phyloP scores from a whole-genome alignment of 2,797 vertebrate genomes.

The Sitta carolinensis region DNA sequence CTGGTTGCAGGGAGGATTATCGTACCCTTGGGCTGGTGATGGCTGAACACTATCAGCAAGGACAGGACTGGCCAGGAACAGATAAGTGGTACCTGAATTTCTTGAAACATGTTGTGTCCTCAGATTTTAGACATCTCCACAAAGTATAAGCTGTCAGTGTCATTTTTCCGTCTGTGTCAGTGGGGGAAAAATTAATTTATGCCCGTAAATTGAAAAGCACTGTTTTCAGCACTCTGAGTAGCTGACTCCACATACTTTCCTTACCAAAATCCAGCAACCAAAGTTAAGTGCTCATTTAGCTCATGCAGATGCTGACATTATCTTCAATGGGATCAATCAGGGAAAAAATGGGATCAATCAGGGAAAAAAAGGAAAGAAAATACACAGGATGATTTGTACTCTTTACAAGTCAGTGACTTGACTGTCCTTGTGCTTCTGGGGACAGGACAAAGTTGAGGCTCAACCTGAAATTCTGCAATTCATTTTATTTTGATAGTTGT shows the following conservation, averaged over 20 bases:
- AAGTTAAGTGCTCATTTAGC: neutral
- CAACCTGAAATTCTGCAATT: slow-evolving; percentile 21
- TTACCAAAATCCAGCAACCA: neutral
- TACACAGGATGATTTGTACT: neutral
- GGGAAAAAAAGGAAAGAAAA: neutral
- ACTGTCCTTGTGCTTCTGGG: slow-evolving; percentile 10
- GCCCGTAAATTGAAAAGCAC: neutral
- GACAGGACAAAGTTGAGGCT: slow-evolving; percentile 22
- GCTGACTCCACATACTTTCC: neutral
- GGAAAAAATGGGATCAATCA: neutral
- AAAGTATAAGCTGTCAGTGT: neutral
- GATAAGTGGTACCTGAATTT: neutral
- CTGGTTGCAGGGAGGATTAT: accelerated
- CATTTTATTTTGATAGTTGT: slow-evolving; percentile 11
- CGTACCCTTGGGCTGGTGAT: accelerated
- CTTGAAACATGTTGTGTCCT: neutral
- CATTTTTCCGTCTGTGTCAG: neutral
- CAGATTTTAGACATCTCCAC: neutral
- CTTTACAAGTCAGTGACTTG: neutral
- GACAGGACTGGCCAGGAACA: neutral
- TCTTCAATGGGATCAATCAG: neutral
- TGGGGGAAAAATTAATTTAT: neutral
- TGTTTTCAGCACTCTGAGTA: neutral
- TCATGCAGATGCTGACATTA: neutral
- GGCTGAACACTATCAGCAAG: neutral